Evolutionary conservation across 2,113 vertebrate species (phyloP).

Genomic region (Lepidothrix coronata): DNA sequence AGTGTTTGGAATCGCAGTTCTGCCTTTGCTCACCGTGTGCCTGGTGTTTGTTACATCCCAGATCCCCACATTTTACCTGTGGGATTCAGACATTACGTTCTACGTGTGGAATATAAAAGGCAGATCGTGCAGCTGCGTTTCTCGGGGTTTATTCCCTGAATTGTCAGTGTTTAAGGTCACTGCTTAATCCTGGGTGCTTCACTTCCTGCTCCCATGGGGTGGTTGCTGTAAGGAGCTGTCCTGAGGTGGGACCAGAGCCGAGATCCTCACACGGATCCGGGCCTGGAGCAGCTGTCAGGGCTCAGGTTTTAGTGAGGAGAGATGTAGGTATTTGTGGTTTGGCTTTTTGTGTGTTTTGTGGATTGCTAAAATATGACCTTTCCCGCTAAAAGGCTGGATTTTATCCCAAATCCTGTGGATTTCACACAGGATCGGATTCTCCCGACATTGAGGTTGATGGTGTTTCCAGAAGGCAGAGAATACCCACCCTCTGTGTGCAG

Average conservation of each 20-base stretch:
- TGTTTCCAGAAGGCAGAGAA: background rate
- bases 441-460: background rate
- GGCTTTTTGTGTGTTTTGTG: background rate
- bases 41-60: background rate
- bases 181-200: background rate
- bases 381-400: background rate
- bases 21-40: background rate
- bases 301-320: background rate
- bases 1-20: background rate
- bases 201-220: fast-evolving
- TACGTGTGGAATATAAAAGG: background rate
- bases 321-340: background rate
- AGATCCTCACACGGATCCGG: background rate
- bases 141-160: background rate
- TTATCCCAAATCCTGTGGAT: background rate
- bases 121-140: background rate
- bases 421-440: background rate
- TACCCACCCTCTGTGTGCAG: background rate
- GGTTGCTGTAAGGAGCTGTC: fast-evolving
- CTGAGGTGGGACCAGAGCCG: background rate
- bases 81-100: background rate
- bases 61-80: background rate
- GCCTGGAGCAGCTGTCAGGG: background rate
- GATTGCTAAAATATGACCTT: background rate
- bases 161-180: background rate